Evolutionary conservation across 2,113 vertebrate species (phyloP).

Genomic region (Heterotis niloticus): DNA sequence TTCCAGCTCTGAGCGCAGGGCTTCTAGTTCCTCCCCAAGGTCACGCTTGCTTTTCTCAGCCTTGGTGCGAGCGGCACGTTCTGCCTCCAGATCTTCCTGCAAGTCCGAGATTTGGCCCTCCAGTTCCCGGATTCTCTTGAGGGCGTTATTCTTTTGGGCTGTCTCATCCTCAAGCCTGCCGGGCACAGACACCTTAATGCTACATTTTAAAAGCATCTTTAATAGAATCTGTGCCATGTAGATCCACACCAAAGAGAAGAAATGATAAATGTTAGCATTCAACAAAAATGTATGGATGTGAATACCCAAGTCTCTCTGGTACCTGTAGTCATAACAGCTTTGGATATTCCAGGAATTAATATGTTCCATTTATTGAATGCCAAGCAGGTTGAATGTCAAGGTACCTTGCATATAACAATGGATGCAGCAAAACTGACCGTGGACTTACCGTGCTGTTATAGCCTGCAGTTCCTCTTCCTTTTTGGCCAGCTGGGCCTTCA

Average conservation of each 20-base stretch:
- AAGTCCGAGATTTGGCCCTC: conserved; percentile 81
- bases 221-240: not conserved
- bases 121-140: conserved; percentile 85
- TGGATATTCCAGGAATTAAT: no score
- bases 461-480: conserved; percentile 89
- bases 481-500: conserved; percentile 77
- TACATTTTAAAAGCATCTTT: not conserved
- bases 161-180: conserved; percentile 82
- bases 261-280: no score
- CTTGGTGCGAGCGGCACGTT: conserved; percentile 74
- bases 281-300: no score
- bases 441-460: conserved; percentile 69
- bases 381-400: no score
- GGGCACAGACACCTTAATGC: not conserved
- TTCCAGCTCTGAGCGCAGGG: conserved; percentile 85
- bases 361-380: no score
- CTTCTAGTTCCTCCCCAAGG: conserved; percentile 85
- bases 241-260: not conserved
- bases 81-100: conserved; percentile 86
- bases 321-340: no score
- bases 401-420: no score
- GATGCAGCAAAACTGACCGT: not conserved
- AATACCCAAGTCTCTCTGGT: no score
- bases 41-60: conserved; percentile 83
- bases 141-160: conserved; percentile 72